A percentile compares a stretch with the other conserved stretches of the same genome.
These are phyloP conservation scores for Macaca fascicularis DNA, from an alignment of 2,113 vertebrate species.

Conservation along the genomic window T2T-MFA8v1.1 NC_088378.1:77020001-77020500, in stretches of 20 bases:
- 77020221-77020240: not conserved
- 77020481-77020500: not conserved
- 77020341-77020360: not conserved
- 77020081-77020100: not conserved
- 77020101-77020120: not conserved
- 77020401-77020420: not conserved
- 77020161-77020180: not conserved
- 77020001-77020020: conserved; percentile 36
- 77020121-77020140: not conserved
- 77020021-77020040: not conserved
- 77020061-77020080: not conserved
- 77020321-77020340: not conserved
- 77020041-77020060: too few relatives aligned
- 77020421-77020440: not conserved
- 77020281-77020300: not conserved
- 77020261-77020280: not conserved
- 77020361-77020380: not conserved
- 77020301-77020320: not conserved
- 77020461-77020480: not conserved
- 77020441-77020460: not conserved
- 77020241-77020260: not conserved
- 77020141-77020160: not conserved
- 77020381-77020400: not conserved
- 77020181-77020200: not conserved
- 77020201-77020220: not conserved